A percentile compares a stretch with the other conserved stretches of the same genome.
phyloP scores from a whole-genome alignment of 2,113 vertebrate species.

The Crotalus tigris region DNA sequence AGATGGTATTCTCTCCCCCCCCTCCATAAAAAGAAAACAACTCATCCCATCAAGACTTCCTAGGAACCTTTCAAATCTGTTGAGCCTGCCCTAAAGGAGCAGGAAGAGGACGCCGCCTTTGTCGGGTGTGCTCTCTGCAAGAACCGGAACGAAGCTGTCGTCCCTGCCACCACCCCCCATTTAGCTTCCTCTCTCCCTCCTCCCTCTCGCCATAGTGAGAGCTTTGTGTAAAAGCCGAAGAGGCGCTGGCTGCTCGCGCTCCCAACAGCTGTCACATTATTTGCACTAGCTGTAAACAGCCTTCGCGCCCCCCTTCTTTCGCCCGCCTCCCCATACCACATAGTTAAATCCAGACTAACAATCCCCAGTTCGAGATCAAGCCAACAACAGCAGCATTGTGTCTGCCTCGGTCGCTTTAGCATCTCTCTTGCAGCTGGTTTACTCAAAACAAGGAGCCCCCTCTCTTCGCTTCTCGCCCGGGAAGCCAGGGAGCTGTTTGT shows the following conservation, averaged over 20 bases:
- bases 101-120: neutral
- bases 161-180: neutral
- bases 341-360: conserved; percentile 87
- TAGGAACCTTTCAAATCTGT: neutral
- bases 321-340: conserved; percentile 76
- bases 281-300: conserved; percentile 88
- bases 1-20: neutral
- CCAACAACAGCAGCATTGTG: conserved; percentile 93
- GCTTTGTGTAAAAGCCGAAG: conserved; percentile 73
- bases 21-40: neutral
- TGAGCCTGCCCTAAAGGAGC: neutral
- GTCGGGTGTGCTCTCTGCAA: neutral
- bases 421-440: conserved; percentile 82
- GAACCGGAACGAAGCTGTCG: conserved; percentile 3
- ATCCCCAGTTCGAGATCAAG: conserved; percentile 77
- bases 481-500: conserved; percentile 45
- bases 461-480: conserved; percentile 22
- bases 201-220: conserved; percentile 57
- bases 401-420: conserved; percentile 77
- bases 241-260: conserved; percentile 70
- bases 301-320: conserved; percentile 70
- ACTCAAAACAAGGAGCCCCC: conserved; percentile 72
- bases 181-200: neutral
- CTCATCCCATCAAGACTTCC: neutral
- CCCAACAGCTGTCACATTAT: conserved; percentile 91